These are phyloP conservation scores for Willisornis vidua DNA, from an alignment of 2,113 vertebrate species.

Conservation along the genomic window DNA sequence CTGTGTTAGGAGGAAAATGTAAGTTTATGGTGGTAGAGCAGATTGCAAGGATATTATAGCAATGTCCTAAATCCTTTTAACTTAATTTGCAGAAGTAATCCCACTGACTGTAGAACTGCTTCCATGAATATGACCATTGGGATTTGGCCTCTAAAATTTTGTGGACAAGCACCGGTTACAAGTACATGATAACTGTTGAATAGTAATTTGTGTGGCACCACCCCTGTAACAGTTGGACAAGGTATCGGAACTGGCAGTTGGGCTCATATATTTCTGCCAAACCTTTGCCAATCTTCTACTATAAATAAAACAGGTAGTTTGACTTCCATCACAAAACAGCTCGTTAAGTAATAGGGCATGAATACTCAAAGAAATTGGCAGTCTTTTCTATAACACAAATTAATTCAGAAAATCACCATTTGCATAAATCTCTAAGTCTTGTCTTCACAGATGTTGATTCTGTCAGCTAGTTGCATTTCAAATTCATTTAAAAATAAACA, in stretches of 20 bases:
- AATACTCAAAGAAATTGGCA: conserved; percentile 72
- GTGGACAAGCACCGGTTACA: background rate
- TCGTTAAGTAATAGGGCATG: conserved; percentile 73
- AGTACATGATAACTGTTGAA: background rate
- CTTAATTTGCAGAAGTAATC: background rate
- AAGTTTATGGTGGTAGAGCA: background rate
- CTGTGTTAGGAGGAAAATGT: background rate
- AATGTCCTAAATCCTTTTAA: background rate
- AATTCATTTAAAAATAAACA: conserved; percentile 79
- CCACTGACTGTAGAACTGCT: background rate
- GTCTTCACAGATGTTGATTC: conserved; percentile 80
- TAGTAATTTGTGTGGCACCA: background rate
- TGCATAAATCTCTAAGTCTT: conserved; percentile 78
- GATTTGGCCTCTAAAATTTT: background rate
- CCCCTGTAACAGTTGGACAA: background rate
- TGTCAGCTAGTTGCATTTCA: conserved; percentile 79
- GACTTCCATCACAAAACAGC: conserved; percentile 69
- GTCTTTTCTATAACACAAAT: conserved; percentile 69
- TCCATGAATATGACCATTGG: background rate
- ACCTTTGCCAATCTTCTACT: conserved; percentile 32
- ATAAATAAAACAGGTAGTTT: conserved; percentile 66
- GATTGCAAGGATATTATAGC: background rate
- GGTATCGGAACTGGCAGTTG: conserved; percentile 1
- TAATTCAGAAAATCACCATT: conserved; percentile 75
- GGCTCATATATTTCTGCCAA: background rate